Conservation (phyloP, 2,113 vertebrate species). For the Cyrtonyx montezumae region DNA sequence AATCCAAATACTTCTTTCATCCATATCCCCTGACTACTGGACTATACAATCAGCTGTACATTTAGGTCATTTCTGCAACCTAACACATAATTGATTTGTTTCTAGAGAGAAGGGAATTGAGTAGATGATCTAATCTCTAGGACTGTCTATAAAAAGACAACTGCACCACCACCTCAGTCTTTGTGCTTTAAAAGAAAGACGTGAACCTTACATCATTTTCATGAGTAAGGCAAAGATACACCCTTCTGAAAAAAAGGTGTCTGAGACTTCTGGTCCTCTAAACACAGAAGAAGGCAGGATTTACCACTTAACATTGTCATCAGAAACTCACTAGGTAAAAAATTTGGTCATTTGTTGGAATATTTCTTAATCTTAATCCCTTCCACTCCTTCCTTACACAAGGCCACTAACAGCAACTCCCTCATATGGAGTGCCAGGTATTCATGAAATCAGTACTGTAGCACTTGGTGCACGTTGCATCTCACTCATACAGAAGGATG, state of each 20-base stretch:
- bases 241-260: not conserved
- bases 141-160: not conserved
- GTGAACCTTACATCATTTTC: not conserved
- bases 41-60: not conserved
- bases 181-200: not conserved
- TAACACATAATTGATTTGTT: not conserved
- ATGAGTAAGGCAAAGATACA: not conserved
- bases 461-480: not conserved
- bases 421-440: not conserved
- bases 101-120: not conserved
- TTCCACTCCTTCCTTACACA: fast-evolving
- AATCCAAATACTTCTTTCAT: not conserved
- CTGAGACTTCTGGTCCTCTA: not conserved
- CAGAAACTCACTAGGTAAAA: not conserved
- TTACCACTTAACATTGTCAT: not conserved
- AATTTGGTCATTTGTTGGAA: not conserved
- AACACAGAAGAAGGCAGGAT: not conserved
- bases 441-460: not conserved
- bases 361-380: not conserved
- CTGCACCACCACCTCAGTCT: fast-evolving
- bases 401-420: not conserved
- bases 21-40: not conserved
- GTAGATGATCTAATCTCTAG: not conserved
- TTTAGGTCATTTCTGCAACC: not conserved
- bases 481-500: not conserved